Evolutionary conservation across 2,113 vertebrate species (phyloP), one percentile per base, ranked within the genome.

Genomic region (Ivindomyrus marchei): DNA sequence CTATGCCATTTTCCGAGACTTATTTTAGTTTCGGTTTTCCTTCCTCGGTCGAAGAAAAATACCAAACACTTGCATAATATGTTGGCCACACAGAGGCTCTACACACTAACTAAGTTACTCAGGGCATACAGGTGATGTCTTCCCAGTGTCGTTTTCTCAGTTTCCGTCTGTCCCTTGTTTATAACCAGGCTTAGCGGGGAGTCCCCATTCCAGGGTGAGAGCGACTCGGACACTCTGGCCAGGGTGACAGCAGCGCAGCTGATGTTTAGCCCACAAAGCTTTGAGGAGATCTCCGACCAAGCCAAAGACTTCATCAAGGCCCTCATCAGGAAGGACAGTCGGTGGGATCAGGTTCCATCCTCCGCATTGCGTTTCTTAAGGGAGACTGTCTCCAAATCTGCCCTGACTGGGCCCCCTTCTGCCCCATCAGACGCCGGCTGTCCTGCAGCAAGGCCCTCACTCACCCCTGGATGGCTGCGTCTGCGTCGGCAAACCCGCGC

Each of bases 281-380:
- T 97, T 91, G 95, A 94, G 0, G 96, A 97, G 86, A 96, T 98
- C 91, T 97, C 97, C 0, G 95, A 96, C 9, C 92, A 96, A 77
- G 97, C 97, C 83, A 97, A 97, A 90, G 97, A 97, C 90, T 98
- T 98, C 17, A 97, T 98, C 93, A 92, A 92, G 27, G 93, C 95
- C 0, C 93, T 98, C 84, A 92, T 97, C 91, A 95, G 95, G 90
- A 98, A 97, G 90, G 94, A 97, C 24, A 92, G 49, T 39, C 91
- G 95, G 97, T 98, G 88, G 90, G 80, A 66, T 74, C 3, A 4
- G 11, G 19, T 15, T 24, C 39, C 36, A 9, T 17, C 19, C 36
- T 1, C 17, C 21, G 2, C 10, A 0, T 19, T 46, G 52, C 4
- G 4, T 5, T 49, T 19, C 36, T 87, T 13, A 36, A 4, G 24